phyloP scores from a whole-genome alignment of 2,113 vertebrate genomes.

The Calyptommatus sinebrachiatus region DNA sequence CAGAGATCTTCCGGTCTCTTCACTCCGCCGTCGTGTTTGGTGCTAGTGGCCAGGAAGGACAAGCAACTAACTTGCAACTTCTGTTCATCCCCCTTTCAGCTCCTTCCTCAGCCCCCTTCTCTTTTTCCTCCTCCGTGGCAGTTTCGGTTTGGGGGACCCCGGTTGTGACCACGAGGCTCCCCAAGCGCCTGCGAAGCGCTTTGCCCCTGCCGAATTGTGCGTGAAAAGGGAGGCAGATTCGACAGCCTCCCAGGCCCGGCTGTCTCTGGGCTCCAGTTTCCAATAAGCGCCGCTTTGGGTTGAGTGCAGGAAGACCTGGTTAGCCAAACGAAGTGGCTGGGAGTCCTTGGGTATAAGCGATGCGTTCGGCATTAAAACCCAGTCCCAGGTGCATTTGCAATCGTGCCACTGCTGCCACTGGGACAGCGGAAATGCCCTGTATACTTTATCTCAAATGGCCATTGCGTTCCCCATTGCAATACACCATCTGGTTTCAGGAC shows the following conservation, averaged over 20 bases:
- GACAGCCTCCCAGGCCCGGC: too few species aligned
- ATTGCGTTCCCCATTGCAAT: too few species aligned
- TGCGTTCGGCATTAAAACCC: not conserved
- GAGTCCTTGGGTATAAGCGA: not conserved
- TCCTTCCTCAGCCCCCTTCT: not conserved
- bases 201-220: too few species aligned
- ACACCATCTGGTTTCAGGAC: not conserved
- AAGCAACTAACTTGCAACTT: not conserved
- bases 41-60: not conserved
- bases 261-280: too few species aligned
- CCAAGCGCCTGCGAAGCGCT: too few species aligned
- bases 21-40: not conserved
- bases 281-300: too few species aligned
- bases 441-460: not conserved
- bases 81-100: not conserved
- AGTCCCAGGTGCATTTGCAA: not conserved
- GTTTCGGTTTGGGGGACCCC: too few species aligned
- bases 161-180: too few species aligned
- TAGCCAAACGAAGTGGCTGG: not conserved
- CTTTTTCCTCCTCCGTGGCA: too few species aligned
- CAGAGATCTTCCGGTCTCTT: not conserved
- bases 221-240: too few species aligned
- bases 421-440: not conserved
- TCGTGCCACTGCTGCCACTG: not conserved
- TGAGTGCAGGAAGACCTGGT: not conserved